Conservation (phyloP, 2,113 vertebrate species). For the Festucalex cinctus region DNA sequence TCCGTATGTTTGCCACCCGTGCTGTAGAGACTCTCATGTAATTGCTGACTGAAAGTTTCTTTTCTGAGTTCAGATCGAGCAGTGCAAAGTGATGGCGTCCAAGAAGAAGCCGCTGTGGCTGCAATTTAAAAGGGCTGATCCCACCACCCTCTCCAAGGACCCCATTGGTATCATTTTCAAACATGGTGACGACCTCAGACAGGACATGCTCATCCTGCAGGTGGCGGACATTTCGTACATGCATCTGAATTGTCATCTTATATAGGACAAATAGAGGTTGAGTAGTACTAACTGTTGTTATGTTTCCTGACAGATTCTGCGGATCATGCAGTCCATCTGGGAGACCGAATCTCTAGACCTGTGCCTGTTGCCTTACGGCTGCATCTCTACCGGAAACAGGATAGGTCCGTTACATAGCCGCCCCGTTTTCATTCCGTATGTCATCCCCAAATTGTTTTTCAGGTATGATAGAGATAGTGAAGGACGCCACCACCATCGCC, state of each 20-base stretch:
- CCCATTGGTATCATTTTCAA: constrained; percentile 98
- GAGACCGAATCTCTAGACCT: constrained; percentile 93
- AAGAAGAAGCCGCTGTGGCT: constrained; percentile 99
- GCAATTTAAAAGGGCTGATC: constrained; percentile 91
- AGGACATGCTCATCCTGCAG: constrained; percentile 99
- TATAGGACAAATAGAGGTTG: too few species aligned
- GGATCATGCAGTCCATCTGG: constrained; percentile 99
- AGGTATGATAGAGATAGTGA: constrained; percentile 99
- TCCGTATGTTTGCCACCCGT: too few species aligned
- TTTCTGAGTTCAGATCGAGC: constrained; percentile 80
- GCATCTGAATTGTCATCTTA: neutral
- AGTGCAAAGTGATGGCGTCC: constrained; percentile 98
- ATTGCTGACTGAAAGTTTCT: neutral
- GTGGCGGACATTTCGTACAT: constrained; percentile 52
- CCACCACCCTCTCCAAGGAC: constrained; percentile 88
- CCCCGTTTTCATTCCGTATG: neutral
- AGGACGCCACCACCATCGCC: constrained; percentile 96
- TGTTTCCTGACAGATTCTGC: constrained; percentile 79
- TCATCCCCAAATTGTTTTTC: neutral
- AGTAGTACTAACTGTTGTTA: too few species aligned
- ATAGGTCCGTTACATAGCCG: constrained; percentile 76
- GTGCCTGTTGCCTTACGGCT: constrained; percentile 90
- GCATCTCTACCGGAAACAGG: constrained; percentile 97
- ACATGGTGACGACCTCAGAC: constrained; percentile 93
- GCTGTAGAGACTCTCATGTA: neutral